A percentile compares a stretch with the other conserved stretches of the same genome.
Evolutionary conservation across 2,113 vertebrate genomes (phyloP).

Genomic region (Zeus faber): DNA sequence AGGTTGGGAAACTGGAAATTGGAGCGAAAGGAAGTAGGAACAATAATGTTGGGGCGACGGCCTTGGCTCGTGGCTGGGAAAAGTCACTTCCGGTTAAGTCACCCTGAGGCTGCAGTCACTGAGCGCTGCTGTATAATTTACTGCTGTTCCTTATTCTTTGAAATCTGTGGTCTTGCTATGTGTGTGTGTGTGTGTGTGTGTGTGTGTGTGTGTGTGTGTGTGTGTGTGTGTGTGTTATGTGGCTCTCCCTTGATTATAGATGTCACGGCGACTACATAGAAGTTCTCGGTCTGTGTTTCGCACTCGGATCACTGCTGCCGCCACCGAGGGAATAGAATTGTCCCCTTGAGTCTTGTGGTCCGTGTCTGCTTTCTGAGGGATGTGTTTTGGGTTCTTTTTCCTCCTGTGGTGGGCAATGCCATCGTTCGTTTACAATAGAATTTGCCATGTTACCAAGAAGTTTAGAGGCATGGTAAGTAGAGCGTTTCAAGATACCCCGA

Average conservation of each 20-base stretch:
- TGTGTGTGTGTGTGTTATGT: slow-evolving; percentile 2
- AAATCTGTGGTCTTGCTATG: slow-evolving; percentile 1
- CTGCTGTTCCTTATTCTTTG: background rate
- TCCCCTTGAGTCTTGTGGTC: slow-evolving; percentile 14
- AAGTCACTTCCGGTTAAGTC: slow-evolving; percentile 32
- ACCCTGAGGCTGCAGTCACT: slow-evolving; percentile 21
- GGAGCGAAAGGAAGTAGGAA: slow-evolving; percentile 26
- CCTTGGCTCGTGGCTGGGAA: slow-evolving; percentile 36
- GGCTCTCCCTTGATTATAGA: slow-evolving; percentile 19
- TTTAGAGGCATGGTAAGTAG: too few relatives aligned
- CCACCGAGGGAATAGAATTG: slow-evolving; percentile 21
- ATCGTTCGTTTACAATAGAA: too few relatives aligned
- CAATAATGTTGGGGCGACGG: slow-evolving; percentile 6
- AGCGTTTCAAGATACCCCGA: too few relatives aligned
- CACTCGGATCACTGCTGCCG: slow-evolving; percentile 36
- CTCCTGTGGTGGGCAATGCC: too few relatives aligned
- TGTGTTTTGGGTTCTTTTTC: slow-evolving; percentile 4
- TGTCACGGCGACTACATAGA: slow-evolving; percentile 16
- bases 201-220: background rate
- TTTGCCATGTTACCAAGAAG: too few relatives aligned
- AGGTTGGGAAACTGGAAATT: slow-evolving; percentile 35
- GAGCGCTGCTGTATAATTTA: slow-evolving; percentile 16
- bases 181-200: background rate
- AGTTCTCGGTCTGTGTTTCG: slow-evolving; percentile 3
- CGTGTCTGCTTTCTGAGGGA: slow-evolving; percentile 15